Evolutionary conservation across 2,797 vertebrate genomes (phyloP).

Genomic region (Xenops minutus): DNA sequence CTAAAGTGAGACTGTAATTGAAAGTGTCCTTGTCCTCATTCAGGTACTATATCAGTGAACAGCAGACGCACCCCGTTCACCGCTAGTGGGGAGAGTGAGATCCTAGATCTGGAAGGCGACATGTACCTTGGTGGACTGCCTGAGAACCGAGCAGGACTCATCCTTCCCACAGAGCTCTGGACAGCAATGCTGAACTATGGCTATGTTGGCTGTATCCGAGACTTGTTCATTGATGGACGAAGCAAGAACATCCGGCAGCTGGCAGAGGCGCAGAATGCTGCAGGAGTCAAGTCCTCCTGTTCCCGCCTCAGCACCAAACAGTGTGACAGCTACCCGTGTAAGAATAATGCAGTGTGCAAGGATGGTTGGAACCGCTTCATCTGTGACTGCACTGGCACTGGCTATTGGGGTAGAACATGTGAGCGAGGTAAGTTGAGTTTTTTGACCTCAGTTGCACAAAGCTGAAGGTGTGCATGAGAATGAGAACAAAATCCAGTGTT

Average conservation of each 20-base stretch:
- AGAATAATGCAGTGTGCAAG: slow-evolving; percentile 92
- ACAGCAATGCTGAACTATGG: slow-evolving; percentile 98
- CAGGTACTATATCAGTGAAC: slow-evolving; percentile 98
- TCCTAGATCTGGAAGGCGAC: slow-evolving; percentile 94
- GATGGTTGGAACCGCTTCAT: slow-evolving; percentile 99
- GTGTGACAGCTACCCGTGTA: slow-evolving; percentile 95
- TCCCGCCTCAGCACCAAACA: slow-evolving; percentile 89
- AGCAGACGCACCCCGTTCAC: slow-evolving; percentile 95
- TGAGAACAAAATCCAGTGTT: not conserved
- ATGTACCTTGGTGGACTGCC: slow-evolving; percentile 98
- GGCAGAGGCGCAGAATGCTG: slow-evolving; percentile 92
- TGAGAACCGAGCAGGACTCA: slow-evolving; percentile 88
- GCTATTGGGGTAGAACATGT: slow-evolving; percentile 95
- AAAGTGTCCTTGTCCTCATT: not conserved
- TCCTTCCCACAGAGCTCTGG: slow-evolving; percentile 97
- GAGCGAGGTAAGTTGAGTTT: slow-evolving; percentile 87
- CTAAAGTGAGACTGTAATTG: not conserved
- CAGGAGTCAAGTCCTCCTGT: slow-evolving; percentile 95
- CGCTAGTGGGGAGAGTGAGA: slow-evolving; percentile 96
- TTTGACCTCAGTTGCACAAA: not conserved
- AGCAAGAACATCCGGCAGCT: slow-evolving; percentile 98
- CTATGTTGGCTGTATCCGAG: slow-evolving; percentile 95
- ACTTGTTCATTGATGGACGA: slow-evolving; percentile 94
- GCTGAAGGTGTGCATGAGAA: not conserved
- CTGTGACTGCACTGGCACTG: slow-evolving; percentile 95